Conservation (phyloP, 1,140 invertebrate genomes). For the Antheraea pernyi region DNA sequence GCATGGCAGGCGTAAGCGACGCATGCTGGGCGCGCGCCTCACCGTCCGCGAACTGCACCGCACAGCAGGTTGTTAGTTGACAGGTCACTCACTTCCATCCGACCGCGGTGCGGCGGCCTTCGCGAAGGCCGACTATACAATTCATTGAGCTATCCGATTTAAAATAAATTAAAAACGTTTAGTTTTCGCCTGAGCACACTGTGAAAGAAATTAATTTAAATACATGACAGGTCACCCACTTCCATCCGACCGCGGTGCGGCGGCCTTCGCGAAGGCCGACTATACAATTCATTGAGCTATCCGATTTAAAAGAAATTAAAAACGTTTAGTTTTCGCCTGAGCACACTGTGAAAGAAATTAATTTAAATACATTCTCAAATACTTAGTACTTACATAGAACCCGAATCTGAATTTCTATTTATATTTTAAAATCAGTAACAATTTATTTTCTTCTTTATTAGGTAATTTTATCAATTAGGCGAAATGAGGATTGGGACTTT, state of each 20-base stretch:
- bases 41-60: constrained; percentile 10
- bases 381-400: too few relatives aligned
- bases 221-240: constrained; percentile 74
- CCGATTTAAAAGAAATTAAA: constrained; percentile 12
- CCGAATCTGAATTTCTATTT: too few relatives aligned
- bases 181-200: too few relatives aligned
- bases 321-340: constrained; percentile 19
- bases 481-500: too few relatives aligned
- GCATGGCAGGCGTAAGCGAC: constrained; percentile 42
- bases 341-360: too few relatives aligned
- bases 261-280: constrained; percentile 71
- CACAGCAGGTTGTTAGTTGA: constrained; percentile 37
- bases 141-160: constrained; percentile 38
- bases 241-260: constrained; percentile 36
- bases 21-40: constrained; percentile 43
- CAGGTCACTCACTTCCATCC: constrained; percentile 66
- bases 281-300: constrained; percentile 41
- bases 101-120: constrained; percentile 56
- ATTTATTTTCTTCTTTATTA: too few relatives aligned
- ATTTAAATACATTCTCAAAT: too few relatives aligned
- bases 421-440: too few relatives aligned
- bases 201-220: too few relatives aligned
- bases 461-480: too few relatives aligned
- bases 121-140: constrained; percentile 58
- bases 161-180: constrained; percentile 21